Percentiles rank a stretch among this genome's conserved stretches.
Evolutionary conservation across 1,140 invertebrate genomes (phyloP).

Genomic region (Drosophila rufa): DNA sequence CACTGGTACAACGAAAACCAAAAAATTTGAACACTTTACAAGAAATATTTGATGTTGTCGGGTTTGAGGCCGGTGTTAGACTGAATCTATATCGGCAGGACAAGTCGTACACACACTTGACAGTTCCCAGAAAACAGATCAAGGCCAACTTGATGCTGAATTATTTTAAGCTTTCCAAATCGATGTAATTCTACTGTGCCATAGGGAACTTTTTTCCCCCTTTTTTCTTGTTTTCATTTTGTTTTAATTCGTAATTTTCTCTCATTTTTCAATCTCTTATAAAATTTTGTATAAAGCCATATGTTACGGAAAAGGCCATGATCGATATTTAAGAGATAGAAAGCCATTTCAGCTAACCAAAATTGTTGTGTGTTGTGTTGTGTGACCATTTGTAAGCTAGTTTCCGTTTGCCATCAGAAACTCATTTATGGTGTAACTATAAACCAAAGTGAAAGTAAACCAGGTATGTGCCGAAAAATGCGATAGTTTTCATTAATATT

Average conservation of each 20-base stretch:
- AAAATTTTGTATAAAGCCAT: too few species aligned
- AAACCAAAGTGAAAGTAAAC: background rate
- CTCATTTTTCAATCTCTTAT: too few species aligned
- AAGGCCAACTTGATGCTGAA: slow-evolving; percentile 25
- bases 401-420: slow-evolving; percentile 45
- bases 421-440: slow-evolving; percentile 10
- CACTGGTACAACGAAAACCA: slow-evolving; percentile 3
- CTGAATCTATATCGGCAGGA: background rate
- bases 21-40: slow-evolving; percentile 29
- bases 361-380: background rate
- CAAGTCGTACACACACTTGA: background rate
- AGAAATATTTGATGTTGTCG: slow-evolving; percentile 27
- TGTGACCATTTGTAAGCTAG: slow-evolving; percentile 20
- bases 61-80: slow-evolving; percentile 15
- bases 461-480: slow-evolving; percentile 1
- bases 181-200: too few species aligned
- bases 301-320: background rate
- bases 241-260: too few species aligned
- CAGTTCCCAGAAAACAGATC: background rate
- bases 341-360: background rate
- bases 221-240: background rate
- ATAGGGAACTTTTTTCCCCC: too few species aligned
- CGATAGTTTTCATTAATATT: slow-evolving; percentile 35
- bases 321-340: slow-evolving; percentile 4
- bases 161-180: background rate